Base-by-base conservation (phyloP, 2,888 invertebrate species). In the Sepiola atlantica region DNA sequence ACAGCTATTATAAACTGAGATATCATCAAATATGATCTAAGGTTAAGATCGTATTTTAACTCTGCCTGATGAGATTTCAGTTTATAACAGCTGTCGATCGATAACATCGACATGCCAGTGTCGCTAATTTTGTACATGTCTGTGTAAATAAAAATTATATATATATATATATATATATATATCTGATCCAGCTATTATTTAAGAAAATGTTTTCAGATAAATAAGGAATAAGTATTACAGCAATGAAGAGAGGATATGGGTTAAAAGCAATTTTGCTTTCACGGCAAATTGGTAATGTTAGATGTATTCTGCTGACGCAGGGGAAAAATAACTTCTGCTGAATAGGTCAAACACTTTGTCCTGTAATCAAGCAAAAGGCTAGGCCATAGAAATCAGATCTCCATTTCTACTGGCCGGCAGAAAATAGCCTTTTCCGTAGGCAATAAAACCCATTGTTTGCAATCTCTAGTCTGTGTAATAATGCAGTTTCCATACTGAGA, bases 361-460 rank as follows among this genome's bases (percentile, higher is more conserved):
- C 77, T 77, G 77, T n/a, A 77, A 77, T 32, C 77, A 77, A 14
- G n/a, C 77, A n/a, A 77, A 77, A 77, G 77, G 77, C 77, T 12
- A 77, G 77, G 14, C 77, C n/a, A 32, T n/a, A 77, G 32, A 16
- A 77, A 77, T 77, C 45, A 28, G 35, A 92, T 54, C 45, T 35
- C 3, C 55, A 12, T 18, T 54, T n/a, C 14, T 24, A 16, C 45
- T 92, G 35, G n/a, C 12, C 32, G 54, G 20, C 92, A 54, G 45
- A 92, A 92, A 92, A 92, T 92, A 55, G 16, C 55, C 92, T 35
- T 92, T 92, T 92, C 92, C 92, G 35, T 35, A 55, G n/a, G 35
- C 28, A 54, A 55, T 92, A 92, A 92, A 92, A 45, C 45, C 28
- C 16, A 55, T 92, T 92, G 54, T 54, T 92, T 92, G 32, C 55